Base-by-base conservation (phyloP, 1,140 invertebrate genomes). In the Sarcophaga bullata region DNA sequence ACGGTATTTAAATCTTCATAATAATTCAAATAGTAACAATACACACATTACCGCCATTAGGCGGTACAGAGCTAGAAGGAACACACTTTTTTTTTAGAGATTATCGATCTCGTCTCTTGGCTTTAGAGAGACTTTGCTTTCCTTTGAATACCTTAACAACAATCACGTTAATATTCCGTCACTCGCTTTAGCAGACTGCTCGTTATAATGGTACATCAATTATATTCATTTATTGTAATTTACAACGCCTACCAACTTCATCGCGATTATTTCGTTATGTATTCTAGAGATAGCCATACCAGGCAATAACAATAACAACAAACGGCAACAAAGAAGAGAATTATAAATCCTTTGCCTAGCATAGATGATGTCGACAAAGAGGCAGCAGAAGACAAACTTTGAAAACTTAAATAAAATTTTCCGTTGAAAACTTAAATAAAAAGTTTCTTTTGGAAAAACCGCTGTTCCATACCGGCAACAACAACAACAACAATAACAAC, bases 151-250 rank as follows among this genome's bases (percentile, higher is more conserved):
- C 19, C 19, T 19, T 19, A n/a, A 8, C 15, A 48, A 78, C n/a
- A 8, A 78, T 58, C 7, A 17, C 25, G 25, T 2, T 37, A 37
- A 37, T 37, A 37, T 37, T 37, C 25, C 25, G 25, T 37, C 25
- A 37, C 25, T 37, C 25, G 25, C 25, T 37, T 37, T 37, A 37
- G 25, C 4, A 37, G 25, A 37, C 25, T 37, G 15, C n/a, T 78
- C 48, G 15, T 25, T 50, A 78, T 50, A 78, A 78, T 78, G 75
- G 48, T 78, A 78, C 75, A 78, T 78, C 75, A 78, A 78, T 78
- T 78, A 78, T 78, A 78, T 78, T 78, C 75, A 78, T 78, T 78
- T 78, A 78, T 78, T 78, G 75, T 78, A 78, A 78, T 78, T 78
- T 78, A 78, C 75, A 78, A 78, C 75, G 75, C 75, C 75, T 78